A percentile compares a stretch with the other conserved stretches of the same genome.
phyloP scores from a whole-genome alignment of 2,888 invertebrate genomes.

The Ophraella communa region DNA sequence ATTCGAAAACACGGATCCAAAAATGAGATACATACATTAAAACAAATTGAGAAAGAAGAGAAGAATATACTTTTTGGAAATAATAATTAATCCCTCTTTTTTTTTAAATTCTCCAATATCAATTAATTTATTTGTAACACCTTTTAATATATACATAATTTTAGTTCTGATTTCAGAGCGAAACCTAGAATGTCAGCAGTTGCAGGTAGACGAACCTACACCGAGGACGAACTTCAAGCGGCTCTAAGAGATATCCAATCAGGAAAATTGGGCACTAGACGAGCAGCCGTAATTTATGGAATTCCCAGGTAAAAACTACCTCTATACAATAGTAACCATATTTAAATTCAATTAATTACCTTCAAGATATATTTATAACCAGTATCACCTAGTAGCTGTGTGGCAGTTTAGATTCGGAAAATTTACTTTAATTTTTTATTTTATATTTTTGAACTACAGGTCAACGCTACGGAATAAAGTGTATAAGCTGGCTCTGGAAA shows the following conservation, averaged over 20 bases:
- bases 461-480: slow-evolving; percentile 97
- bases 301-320: slow-evolving; percentile 72
- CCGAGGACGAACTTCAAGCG: slow-evolving; percentile 92
- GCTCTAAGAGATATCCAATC: slow-evolving; percentile 95
- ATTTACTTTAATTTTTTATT: not conserved
- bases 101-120: not conserved
- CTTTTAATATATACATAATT: slow-evolving; percentile 53
- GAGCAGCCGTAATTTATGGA: slow-evolving; percentile 94
- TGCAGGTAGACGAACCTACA: slow-evolving; percentile 81
- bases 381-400: no score
- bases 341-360: not conserved
- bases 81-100: no score
- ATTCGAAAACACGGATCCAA: no score
- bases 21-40: no score
- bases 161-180: slow-evolving; percentile 67
- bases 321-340: not conserved
- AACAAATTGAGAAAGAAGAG: no score
- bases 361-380: not conserved
- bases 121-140: slow-evolving; percentile 22
- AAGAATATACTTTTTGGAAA: no score
- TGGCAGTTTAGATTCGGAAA: no score
- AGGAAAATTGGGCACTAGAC: slow-evolving; percentile 88
- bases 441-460: not conserved
- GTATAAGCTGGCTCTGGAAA: slow-evolving; percentile 79
- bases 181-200: slow-evolving; percentile 72